Evolutionary conservation across 1,140 invertebrate species (phyloP).

Genomic region (Euborellia annulipes): DNA sequence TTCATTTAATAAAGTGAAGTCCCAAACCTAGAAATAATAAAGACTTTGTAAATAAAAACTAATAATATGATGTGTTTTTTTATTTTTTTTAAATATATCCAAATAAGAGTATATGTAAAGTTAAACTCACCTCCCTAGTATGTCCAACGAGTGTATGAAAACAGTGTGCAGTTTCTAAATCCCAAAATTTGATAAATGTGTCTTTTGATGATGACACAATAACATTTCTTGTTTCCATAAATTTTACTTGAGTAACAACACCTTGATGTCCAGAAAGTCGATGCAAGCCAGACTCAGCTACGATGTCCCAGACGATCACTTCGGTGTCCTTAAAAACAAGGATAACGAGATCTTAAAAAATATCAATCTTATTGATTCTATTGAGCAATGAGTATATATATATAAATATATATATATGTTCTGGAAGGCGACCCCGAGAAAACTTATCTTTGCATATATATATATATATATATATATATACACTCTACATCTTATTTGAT

Average conservation of each 20-base stretch:
- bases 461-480: too few species aligned
- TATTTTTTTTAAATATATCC: slow-evolving; percentile 1
- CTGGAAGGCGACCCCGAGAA: too few species aligned
- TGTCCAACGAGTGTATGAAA: slow-evolving; percentile 83
- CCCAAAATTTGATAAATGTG: slow-evolving; percentile 94
- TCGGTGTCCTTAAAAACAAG: slow-evolving; percentile 60
- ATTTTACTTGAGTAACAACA: slow-evolving; percentile 70
- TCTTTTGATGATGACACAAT: slow-evolving; percentile 86
- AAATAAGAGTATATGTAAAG: slow-evolving; percentile 5
- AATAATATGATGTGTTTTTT: not conserved
- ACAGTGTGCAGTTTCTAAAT: slow-evolving; percentile 85
- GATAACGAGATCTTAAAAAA: too few species aligned
- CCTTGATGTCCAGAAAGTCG: slow-evolving; percentile 86
- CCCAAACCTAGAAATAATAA: slow-evolving; percentile 53
- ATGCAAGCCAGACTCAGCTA: slow-evolving; percentile 76
- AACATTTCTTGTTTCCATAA: slow-evolving; percentile 61
- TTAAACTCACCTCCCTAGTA: slow-evolving; percentile 43
- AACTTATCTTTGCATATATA: too few species aligned
- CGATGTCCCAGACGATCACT: slow-evolving; percentile 88
- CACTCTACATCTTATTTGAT: too few species aligned
- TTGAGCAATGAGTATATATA: too few species aligned
- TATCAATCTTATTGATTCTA: too few species aligned
- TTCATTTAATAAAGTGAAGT: slow-evolving; percentile 58
- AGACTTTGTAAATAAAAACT: slow-evolving; percentile 11
- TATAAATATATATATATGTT: too few species aligned